These are phyloP conservation scores for Patiria pectinifera DNA, from an alignment of 53 echinoderm and acorn worm species.

Conservation along the genomic window DNA sequence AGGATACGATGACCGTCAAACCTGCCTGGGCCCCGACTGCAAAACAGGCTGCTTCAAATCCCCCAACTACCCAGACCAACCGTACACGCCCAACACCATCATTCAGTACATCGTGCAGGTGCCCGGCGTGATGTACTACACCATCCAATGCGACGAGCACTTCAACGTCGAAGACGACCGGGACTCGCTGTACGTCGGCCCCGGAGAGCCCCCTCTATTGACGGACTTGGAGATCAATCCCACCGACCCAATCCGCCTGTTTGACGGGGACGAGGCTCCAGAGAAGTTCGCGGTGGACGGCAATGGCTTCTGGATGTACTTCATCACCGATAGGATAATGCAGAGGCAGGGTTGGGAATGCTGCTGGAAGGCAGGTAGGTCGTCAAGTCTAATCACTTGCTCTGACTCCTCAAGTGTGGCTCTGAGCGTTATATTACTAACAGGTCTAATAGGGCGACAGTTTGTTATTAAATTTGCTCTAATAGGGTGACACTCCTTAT, in stretches of 20 bases:
- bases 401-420: too few species aligned
- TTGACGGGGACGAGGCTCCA: conserved; percentile 54
- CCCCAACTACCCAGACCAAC: conserved; percentile 40
- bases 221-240: background rate
- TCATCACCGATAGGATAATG: conserved; percentile 44
- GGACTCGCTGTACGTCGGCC: conserved; percentile 56
- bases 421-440: too few species aligned
- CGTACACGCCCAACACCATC: conserved; percentile 1
- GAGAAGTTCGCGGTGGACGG: conserved; percentile 36
- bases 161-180: conserved; percentile 46
- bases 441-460: too few species aligned
- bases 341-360: conserved; percentile 45
- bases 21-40: conserved; percentile 46
- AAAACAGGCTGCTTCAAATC: conserved; percentile 54
- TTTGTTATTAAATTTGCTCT: too few species aligned
- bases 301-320: conserved; percentile 51
- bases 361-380: conserved; percentile 63
- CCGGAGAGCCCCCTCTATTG: conserved; percentile 22
- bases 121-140: conserved; percentile 17
- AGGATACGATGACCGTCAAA: conserved; percentile 24
- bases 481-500: too few species aligned
- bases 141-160: conserved; percentile 46
- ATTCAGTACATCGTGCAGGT: conserved; percentile 50
- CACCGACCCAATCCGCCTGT: conserved; percentile 15
- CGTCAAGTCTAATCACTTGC: too few species aligned